Percentiles rank a stretch among this genome's conserved stretches.
phyloP scores from a whole-genome alignment of 92 coral and sea anemone genomes.

The Muricea muricata region DNA sequence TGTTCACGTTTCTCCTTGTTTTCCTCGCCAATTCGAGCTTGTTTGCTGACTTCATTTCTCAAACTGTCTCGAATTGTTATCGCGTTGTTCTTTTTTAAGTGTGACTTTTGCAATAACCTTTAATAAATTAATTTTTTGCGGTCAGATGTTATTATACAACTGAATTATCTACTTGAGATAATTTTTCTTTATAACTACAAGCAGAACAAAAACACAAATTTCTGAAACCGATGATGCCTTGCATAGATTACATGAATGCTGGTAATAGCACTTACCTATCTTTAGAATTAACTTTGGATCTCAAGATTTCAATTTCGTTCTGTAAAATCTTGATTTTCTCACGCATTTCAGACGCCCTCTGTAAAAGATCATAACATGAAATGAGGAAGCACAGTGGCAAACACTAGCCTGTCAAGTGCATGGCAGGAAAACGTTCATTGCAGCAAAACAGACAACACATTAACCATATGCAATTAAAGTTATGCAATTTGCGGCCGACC shows the following conservation, averaged over 20 bases:
- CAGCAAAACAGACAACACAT: background rate
- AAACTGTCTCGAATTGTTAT: slow-evolving; percentile 95
- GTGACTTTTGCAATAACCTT: slow-evolving; percentile 93
- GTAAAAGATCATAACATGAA: slow-evolving; percentile 6
- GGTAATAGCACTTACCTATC: slow-evolving; percentile 98
- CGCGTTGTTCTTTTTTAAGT: slow-evolving; percentile 88
- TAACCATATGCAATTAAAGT: background rate
- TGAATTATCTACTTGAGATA: too few species aligned
- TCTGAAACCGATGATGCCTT: too few species aligned
- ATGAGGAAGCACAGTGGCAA: too few species aligned
- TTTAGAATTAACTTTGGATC: slow-evolving; percentile 98
- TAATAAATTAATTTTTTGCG: background rate
- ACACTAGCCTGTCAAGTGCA: too few species aligned
- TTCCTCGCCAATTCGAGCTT: slow-evolving; percentile 81
- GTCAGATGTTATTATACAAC: too few species aligned
- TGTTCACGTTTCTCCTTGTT: slow-evolving; percentile 95
- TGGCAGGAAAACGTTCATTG: too few species aligned
- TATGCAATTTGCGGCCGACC: too few species aligned
- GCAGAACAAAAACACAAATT: too few species aligned
- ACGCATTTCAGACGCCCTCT: slow-evolving; percentile 99
- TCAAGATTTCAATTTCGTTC: slow-evolving; percentile 95
- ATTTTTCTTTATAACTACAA: too few species aligned
- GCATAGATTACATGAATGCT: too few species aligned
- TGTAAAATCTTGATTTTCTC: slow-evolving; percentile 97
- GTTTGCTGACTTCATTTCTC: slow-evolving; percentile 93